These are phyloP conservation scores for Drosophila meridiana DNA, from an alignment of 2,888 invertebrate genomes.

Conservation along the genomic window DNA sequence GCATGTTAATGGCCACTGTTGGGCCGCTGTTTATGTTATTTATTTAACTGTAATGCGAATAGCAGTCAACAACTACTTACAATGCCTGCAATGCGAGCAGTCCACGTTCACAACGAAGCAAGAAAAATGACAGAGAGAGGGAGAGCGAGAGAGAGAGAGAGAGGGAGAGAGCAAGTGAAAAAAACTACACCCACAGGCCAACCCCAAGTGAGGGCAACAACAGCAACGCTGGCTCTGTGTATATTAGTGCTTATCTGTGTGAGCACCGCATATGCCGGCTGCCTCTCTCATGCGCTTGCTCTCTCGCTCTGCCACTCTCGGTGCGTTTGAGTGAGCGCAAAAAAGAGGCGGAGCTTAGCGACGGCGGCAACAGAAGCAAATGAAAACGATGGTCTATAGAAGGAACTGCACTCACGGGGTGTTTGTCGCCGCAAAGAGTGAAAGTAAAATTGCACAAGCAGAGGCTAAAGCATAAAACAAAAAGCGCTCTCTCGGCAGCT, in stretches of 20 bases:
- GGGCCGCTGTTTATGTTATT: conserved; percentile 19
- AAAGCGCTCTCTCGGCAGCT: conserved; percentile 17
- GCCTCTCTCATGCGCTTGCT: neutral
- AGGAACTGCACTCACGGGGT: conserved; percentile 43
- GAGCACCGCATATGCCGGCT: conserved; percentile 28
- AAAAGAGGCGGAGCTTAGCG: conserved; percentile 77
- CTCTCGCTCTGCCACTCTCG: neutral
- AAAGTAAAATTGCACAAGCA: conserved; percentile 16
- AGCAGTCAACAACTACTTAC: conserved; percentile 18
- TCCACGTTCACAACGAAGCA: conserved; percentile 6
- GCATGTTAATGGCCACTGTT: conserved; percentile 22
- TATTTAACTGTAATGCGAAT: conserved; percentile 40
- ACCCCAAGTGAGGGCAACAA: conserved; percentile 26
- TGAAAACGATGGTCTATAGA: conserved; percentile 28
- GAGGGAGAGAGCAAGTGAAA: neutral
- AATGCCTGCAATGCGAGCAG: conserved; percentile 7
- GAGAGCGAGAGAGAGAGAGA: neutral
- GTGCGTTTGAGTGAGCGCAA: conserved; percentile 32
- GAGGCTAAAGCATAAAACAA: neutral
- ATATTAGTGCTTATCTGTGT: conserved; percentile 80
- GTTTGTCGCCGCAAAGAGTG: conserved; percentile 14
- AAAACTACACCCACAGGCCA: conserved; percentile 52
- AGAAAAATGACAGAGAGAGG: neutral
- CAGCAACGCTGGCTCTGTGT: conserved; percentile 34
- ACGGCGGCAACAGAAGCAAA: conserved; percentile 46